Conservation (phyloP, 2,797 vertebrate species). For the Enteromius afrohamiltoni region DNA sequence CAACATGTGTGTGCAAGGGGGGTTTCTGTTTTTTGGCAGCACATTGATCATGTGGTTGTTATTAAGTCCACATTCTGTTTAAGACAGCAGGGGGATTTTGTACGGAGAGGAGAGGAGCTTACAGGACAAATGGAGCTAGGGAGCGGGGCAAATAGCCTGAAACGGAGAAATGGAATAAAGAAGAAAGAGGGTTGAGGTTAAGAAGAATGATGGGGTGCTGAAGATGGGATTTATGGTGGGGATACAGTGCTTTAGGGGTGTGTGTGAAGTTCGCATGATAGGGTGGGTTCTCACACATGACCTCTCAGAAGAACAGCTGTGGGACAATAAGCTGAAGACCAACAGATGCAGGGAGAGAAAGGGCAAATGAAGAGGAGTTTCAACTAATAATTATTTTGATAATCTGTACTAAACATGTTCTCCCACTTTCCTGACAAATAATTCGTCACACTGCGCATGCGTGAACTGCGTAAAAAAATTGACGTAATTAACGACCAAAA, state of each 20-base stretch:
- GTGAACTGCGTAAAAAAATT: too few species aligned
- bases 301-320: conserved; percentile 22
- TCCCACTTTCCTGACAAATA: too few species aligned
- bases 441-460: too few species aligned
- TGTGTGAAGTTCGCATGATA: conserved; percentile 19
- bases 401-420: neutral
- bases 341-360: neutral
- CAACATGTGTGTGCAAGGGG: conserved; percentile 34
- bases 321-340: neutral
- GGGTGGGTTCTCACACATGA: neutral
- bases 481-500: too few species aligned
- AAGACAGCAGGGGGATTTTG: conserved; percentile 64
- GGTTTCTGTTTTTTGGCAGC: conserved; percentile 61
- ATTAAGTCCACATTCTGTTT: conserved; percentile 67
- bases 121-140: conserved; percentile 19
- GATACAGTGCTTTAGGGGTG: conserved; percentile 22
- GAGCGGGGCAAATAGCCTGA: conserved; percentile 21
- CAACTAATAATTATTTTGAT: neutral
- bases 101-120: conserved; percentile 49
- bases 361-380: neutral
- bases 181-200: conserved; percentile 31
- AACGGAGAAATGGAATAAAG: conserved; percentile 25
- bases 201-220: conserved; percentile 48
- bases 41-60: conserved; percentile 74
- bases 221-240: conserved; percentile 44